Conservation (phyloP, 2,797 vertebrate species). For the Tiaroga cobitis region DNA sequence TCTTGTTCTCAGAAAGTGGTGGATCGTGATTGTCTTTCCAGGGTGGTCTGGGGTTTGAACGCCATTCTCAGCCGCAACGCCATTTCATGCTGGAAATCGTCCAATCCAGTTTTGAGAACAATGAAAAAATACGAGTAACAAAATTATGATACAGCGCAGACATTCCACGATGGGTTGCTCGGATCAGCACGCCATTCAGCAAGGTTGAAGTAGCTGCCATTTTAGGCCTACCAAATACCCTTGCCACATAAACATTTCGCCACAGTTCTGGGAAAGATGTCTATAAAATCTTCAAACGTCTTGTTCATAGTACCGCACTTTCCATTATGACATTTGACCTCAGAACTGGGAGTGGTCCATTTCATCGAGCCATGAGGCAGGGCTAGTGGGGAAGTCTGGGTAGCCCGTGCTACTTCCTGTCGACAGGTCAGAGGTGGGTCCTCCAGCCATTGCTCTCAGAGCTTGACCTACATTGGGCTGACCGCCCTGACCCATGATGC, state of each 20-base stretch:
- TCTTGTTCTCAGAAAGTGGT: constrained; percentile 63
- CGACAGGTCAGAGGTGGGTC: constrained; percentile 96
- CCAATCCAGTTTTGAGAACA: constrained; percentile 59
- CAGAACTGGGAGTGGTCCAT: constrained; percentile 99
- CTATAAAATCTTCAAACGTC: constrained; percentile 19
- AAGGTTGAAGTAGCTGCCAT: not conserved
- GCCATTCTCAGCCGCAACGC: constrained; percentile 25
- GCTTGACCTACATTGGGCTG: constrained; percentile 90
- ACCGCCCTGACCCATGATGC: constrained; percentile 84
- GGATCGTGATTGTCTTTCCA: constrained; percentile 64
- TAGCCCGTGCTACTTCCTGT: constrained; percentile 98
- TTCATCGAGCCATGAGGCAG: constrained; percentile 97
- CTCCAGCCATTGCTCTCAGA: constrained; percentile 91
- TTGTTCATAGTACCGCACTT: constrained; percentile 11
- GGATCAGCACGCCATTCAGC: constrained; percentile 10
- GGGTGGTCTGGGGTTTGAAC: constrained; percentile 51
- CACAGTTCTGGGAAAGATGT: constrained; percentile 16
- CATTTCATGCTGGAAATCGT: constrained; percentile 59
- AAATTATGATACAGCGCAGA: constrained; percentile 38
- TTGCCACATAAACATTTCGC: not conserved
- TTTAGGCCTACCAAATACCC: not conserved
- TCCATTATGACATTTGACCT: constrained; percentile 48
- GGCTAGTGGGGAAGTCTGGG: constrained; percentile 98
- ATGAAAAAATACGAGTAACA: constrained; percentile 45
- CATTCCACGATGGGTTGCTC: constrained; percentile 23